These are phyloP conservation scores for Chloromyia formosa DNA, from an alignment of 2,888 invertebrate genomes.

Conservation along the genomic window DNA sequence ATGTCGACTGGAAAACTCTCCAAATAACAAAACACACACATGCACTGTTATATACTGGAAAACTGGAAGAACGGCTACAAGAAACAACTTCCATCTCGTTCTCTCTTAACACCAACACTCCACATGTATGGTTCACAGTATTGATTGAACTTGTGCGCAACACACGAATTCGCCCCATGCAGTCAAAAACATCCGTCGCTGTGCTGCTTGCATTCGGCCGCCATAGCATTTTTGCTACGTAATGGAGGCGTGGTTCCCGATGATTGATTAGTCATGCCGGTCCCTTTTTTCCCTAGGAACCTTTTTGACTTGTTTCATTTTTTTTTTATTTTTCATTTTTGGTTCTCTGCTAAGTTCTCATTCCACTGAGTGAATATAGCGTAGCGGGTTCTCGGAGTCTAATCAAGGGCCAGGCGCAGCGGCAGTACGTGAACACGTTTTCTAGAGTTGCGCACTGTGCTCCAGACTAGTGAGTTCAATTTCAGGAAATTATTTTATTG, in stretches of 20 bases:
- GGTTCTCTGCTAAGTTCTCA: no score
- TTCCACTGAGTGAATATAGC: no score
- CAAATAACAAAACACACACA: not conserved
- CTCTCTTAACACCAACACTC: not conserved
- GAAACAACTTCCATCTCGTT: not conserved
- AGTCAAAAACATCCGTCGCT: not conserved
- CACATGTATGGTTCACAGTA: no score
- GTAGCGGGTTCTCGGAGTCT: no score
- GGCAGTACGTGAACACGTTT: no score
- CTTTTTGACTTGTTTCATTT: conserved; percentile 3
- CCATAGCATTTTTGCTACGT: conserved; percentile 28
- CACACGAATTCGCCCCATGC: not conserved
- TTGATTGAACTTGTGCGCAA: not conserved
- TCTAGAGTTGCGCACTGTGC: no score
- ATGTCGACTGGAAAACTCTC: not conserved
- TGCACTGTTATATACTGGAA: not conserved
- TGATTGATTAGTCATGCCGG: conserved; percentile 49
- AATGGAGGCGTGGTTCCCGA: conserved; percentile 57
- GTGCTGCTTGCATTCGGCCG: not conserved
- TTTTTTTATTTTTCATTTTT: no score
- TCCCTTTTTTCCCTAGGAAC: conserved; percentile 43
- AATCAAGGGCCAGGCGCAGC: no score
- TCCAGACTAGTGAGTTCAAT: no score
- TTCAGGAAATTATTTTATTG: no score
- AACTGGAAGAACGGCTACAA: no score